Conservation (phyloP, 2,797 vertebrate species). For the Falco naumanni region DNA sequence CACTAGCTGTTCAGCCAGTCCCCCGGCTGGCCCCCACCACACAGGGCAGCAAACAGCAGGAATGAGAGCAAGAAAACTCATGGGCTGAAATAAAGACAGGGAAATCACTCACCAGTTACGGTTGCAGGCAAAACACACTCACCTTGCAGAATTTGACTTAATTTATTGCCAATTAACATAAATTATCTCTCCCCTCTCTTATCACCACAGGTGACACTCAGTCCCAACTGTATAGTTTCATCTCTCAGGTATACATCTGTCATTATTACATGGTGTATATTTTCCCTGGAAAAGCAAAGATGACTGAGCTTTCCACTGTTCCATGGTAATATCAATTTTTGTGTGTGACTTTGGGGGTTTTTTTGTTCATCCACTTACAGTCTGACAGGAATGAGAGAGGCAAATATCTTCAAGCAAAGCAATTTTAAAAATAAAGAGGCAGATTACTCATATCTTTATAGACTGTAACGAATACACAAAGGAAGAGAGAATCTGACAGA, state of each 20-base stretch:
- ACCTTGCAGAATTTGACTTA: neutral
- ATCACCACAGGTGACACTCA: neutral
- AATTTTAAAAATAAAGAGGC: neutral
- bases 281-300: neutral
- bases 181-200: neutral
- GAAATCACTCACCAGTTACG: neutral
- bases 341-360: neutral
- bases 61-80: neutral
- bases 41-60: neutral
- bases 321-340: neutral
- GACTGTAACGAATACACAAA: constrained; percentile 2
- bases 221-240: neutral
- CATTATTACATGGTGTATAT: neutral
- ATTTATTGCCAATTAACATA: neutral
- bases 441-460: neutral
- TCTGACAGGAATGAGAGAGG: neutral
- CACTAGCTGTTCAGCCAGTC: neutral
- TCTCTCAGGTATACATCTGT: neutral
- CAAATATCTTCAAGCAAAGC: neutral
- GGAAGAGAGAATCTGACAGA: neutral
- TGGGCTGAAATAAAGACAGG: neutral
- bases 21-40: fast-evolving
- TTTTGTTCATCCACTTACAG: neutral
- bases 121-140: neutral
- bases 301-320: neutral